Conservation (phyloP, 2,113 vertebrate genomes). For the Fulmarus glacialis region DNA sequence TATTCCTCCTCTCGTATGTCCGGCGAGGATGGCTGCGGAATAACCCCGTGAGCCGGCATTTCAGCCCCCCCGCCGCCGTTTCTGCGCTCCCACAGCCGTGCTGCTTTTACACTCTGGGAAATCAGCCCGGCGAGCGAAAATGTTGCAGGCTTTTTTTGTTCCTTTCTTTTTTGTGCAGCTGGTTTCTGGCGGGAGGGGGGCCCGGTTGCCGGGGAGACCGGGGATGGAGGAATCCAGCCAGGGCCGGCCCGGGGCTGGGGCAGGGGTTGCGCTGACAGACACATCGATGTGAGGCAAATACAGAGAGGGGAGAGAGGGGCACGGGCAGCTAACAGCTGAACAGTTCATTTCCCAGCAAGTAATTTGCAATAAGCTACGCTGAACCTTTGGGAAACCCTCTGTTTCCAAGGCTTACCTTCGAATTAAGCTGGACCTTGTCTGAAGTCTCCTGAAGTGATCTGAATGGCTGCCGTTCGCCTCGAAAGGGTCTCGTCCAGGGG, state of each 20-base stretch:
- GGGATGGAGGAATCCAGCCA: conserved; percentile 46
- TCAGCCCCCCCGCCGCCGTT: background rate
- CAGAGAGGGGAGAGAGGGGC: background rate
- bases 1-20: background rate
- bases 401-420: background rate
- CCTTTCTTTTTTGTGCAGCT: conserved; percentile 4
- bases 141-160: background rate
- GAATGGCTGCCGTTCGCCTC: background rate
- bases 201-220: conserved; percentile 74
- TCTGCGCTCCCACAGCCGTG: background rate
- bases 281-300: background rate
- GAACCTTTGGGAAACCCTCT: background rate
- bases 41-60: background rate
- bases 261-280: background rate
- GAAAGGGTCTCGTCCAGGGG: background rate
- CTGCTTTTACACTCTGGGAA: conserved; percentile 18
- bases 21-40: rapidly evolving
- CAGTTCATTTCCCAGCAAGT: background rate
- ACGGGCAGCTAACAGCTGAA: background rate
- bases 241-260: background rate
- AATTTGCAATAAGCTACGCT: background rate
- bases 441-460: background rate
- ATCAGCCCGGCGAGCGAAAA: background rate
- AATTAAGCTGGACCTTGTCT: background rate
- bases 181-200: background rate